These are phyloP conservation scores for Linurgus olivaceus DNA, from an alignment of 2,797 vertebrate species.

Conservation along the genomic window DNA sequence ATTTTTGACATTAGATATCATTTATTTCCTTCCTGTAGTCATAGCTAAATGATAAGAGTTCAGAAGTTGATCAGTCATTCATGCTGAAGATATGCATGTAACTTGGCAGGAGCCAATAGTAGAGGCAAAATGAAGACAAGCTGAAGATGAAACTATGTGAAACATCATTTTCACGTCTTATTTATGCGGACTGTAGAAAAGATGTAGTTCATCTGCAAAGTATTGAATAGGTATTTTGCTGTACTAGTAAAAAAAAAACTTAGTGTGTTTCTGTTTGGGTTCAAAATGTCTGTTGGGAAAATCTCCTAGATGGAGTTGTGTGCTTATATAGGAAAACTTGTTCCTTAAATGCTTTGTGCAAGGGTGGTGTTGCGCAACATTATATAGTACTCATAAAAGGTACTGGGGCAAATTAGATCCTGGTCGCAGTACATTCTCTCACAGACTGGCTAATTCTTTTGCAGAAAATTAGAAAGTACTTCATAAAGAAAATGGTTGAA, in stretches of 20 bases:
- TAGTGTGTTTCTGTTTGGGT: neutral
- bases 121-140: neutral
- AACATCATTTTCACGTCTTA: neutral
- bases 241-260: neutral
- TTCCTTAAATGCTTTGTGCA: neutral
- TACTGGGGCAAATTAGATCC: neutral
- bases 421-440: neutral
- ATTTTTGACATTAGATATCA: neutral
- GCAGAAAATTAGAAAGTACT: neutral
- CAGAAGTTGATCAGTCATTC: neutral
- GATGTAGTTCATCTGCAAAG: neutral
- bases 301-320: neutral
- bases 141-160: neutral
- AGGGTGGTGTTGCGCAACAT: neutral
- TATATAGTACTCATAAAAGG: neutral
- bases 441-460: neutral
- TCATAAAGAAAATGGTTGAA: neutral
- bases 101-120: neutral
- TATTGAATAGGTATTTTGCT: neutral
- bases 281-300: accelerated
- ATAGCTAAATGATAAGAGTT: neutral
- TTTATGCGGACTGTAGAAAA: neutral
- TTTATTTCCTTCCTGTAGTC: neutral
- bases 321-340: neutral
- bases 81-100: neutral